A percentile compares a stretch with the other conserved stretches of the same genome.
phyloP scores from a whole-genome alignment of 1,140 invertebrate species.

The Dolichoris vasculosae region DNA sequence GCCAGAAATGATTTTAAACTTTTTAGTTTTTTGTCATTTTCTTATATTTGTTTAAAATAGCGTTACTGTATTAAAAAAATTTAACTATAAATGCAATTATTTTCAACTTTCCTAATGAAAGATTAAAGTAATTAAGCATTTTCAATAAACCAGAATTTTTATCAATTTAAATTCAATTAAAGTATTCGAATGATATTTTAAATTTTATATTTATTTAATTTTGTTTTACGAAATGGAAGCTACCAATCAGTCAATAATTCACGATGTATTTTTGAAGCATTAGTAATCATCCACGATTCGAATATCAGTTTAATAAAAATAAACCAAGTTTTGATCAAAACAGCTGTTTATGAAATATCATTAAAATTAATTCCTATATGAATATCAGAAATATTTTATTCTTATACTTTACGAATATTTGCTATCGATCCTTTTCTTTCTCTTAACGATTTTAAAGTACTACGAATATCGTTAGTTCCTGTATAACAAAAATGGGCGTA shows the following conservation, averaged over 20 bases:
- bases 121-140: not conserved
- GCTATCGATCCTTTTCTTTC: too few relatives aligned
- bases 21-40: not conserved
- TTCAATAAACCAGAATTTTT: not conserved
- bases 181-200: not conserved
- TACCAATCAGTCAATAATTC: not conserved
- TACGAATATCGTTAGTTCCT: not conserved
- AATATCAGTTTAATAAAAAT: not conserved
- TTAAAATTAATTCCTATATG: not conserved
- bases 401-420: too few relatives aligned
- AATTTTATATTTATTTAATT: not conserved
- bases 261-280: not conserved
- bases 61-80: not conserved
- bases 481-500: too few relatives aligned
- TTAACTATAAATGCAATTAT: not conserved
- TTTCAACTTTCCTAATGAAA: not conserved
- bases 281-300: not conserved
- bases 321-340: not conserved
- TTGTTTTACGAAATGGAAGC: not conserved
- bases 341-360: not conserved
- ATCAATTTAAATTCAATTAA: not conserved
- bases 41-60: not conserved
- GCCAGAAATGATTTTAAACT: not conserved
- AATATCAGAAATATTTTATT: not conserved
- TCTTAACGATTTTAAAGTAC: not conserved